Percentiles rank a stretch among this genome's conserved stretches.
Conservation (phyloP, 1,140 invertebrate genomes). For the Lepidostoma basale region DNA sequence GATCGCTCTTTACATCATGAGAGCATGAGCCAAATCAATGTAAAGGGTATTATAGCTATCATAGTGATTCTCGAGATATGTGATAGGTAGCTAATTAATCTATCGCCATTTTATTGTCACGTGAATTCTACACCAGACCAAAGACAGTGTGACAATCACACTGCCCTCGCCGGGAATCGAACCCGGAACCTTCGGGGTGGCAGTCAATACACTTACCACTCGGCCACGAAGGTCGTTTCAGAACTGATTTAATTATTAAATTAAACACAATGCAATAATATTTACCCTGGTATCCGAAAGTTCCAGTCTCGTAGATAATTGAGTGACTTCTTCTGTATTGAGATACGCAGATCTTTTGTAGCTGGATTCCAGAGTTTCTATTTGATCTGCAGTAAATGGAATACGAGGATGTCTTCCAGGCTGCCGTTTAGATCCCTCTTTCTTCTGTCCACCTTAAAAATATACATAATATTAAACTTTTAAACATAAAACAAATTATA, state of each 20-base stretch:
- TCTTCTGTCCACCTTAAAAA: conserved; percentile 48
- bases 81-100: too few relatives aligned
- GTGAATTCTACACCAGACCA: too few relatives aligned
- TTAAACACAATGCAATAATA: not conserved
- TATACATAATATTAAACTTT: conserved; percentile 24
- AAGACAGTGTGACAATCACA: too few relatives aligned
- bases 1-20: too few relatives aligned
- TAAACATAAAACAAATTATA: conserved; percentile 6
- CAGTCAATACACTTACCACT: too few relatives aligned
- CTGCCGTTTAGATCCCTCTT: conserved; percentile 54
- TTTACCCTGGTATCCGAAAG: conserved; percentile 52
- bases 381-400: conserved; percentile 52
- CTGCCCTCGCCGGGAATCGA: too few relatives aligned
- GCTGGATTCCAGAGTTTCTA: conserved; percentile 52
- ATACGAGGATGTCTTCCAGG: conserved; percentile 54
- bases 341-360: conserved; percentile 54
- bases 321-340: conserved; percentile 52
- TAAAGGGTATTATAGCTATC: too few relatives aligned
- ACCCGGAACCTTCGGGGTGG: too few relatives aligned
- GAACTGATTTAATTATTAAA: not conserved
- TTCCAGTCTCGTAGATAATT: conserved; percentile 49
- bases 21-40: too few relatives aligned
- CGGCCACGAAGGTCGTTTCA: too few relatives aligned
- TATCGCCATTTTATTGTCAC: too few relatives aligned
- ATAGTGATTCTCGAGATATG: too few relatives aligned